A percentile compares a stretch with the other conserved stretches of the same genome.
Evolutionary conservation across 2,113 vertebrate species (phyloP).

Genomic region (Notothenia coriiceps): DNA sequence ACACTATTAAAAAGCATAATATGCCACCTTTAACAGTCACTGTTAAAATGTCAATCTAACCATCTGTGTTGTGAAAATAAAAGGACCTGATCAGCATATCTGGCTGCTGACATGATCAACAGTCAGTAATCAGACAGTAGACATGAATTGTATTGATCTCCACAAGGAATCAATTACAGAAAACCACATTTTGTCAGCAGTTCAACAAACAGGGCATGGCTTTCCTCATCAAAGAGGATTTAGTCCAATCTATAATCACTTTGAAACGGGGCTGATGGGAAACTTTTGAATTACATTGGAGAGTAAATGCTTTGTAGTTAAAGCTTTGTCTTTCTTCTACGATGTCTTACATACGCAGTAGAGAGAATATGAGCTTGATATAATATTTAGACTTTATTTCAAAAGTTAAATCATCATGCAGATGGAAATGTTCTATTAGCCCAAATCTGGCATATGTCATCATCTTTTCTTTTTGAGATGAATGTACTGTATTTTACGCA

Average conservation of each 20-base stretch:
- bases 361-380: neutral
- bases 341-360: neutral
- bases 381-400: neutral
- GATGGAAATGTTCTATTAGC: too few relatives aligned
- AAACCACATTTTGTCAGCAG: neutral
- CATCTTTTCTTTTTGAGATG: too few relatives aligned
- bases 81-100: neutral
- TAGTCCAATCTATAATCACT: neutral
- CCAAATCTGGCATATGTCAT: too few relatives aligned
- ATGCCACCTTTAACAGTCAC: too few relatives aligned
- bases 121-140: neutral
- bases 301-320: neutral
- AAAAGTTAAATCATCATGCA: too few relatives aligned
- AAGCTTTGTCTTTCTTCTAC: neutral
- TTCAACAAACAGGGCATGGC: neutral
- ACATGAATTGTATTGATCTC: neutral
- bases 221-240: slow-evolving; percentile 1
- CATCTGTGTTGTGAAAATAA: neutral
- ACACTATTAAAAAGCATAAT: too few relatives aligned
- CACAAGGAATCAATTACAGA: neutral
- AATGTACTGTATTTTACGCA: too few relatives aligned
- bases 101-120: neutral
- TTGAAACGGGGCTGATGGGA: neutral
- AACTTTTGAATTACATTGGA: neutral
- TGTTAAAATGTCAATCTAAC: neutral